phyloP scores from a whole-genome alignment of 2,888 invertebrate genomes.

The Abscondita cerata region DNA sequence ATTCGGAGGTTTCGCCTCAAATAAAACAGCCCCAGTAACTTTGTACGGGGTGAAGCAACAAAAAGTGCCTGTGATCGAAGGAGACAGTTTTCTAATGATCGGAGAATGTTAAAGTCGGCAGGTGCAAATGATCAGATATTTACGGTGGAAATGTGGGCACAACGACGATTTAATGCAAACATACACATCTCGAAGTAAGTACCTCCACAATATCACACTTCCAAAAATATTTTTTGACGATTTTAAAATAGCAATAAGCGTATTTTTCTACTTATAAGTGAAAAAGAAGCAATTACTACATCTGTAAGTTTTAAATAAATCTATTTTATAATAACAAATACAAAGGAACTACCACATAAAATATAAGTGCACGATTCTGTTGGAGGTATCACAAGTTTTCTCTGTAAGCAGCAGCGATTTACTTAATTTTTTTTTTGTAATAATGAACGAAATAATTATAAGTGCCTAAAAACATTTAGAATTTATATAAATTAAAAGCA shows the following conservation, averaged over 20 bases:
- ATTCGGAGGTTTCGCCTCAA: conserved; percentile 41
- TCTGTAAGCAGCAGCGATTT: not conserved
- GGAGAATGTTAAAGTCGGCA: conserved; percentile 50
- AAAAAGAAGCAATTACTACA: not conserved
- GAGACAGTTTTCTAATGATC: conserved; percentile 25
- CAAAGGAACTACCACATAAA: conserved; percentile 20
- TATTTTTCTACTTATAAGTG: conserved; percentile 3
- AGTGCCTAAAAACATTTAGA: conserved; percentile 10
- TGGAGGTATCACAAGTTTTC: not conserved
- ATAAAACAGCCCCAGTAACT: conserved; percentile 54
- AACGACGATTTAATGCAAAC: not conserved
- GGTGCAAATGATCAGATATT: conserved; percentile 38
- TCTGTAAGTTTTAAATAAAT: conserved; percentile 21
- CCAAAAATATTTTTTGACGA: too few species aligned
- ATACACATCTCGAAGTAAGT: not conserved
- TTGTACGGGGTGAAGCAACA: conserved; percentile 40
- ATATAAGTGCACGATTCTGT: not conserved
- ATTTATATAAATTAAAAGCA: not conserved
- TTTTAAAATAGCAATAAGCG: not conserved
- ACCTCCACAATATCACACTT: too few species aligned
- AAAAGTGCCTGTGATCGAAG: conserved; percentile 38
- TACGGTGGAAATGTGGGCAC: conserved; percentile 5
- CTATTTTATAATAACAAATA: conserved; percentile 25
- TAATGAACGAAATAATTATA: not conserved
- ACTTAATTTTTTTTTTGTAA: not conserved